Evolutionary conservation across 92 coral and sea anemone genomes (phyloP), one percentile per base, ranked within the genome.

Genomic region (Scolanthus callimorphus): DNA sequence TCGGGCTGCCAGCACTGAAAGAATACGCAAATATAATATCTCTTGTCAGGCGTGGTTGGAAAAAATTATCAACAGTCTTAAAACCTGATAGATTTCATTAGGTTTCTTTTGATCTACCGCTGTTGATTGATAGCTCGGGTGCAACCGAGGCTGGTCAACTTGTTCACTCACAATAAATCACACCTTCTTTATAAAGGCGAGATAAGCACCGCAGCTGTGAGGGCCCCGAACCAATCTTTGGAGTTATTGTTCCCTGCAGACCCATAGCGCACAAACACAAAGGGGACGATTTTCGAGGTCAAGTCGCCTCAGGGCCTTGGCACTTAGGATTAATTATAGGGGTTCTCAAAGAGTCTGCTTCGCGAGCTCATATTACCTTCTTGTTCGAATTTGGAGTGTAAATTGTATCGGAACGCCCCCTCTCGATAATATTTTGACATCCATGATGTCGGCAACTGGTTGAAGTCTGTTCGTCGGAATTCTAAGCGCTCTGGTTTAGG

Each of bases 61-160:
- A 69, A 76, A 89, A 88, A 94, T 94, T 94, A 85, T 86, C 97
- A 79, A 81, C 76, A 71, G 86, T 61, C 90, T 70, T 69, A 83
- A 75, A 92, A 89, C 76, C 83, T 81, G 98, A 84, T 90, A 89
- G 99, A 85, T 85, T 85, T 82, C 84, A 94, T 94, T 89, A 94
- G 88, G 30, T 46, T 20, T 22, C 79, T 73, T 94, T 94, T 94
- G 99, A 94, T 77, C 85, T 81, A 50, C 99, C 97, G 99, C 85
- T 51, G 10, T 12, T 55, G 80, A 80, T 79, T 84, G 97, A 84
- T 65, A 39, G 78, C 29, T 53, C 52, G 76, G 70, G 71, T 44
- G 31, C 65, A 49, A 45, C 47, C 49, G 70, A 48, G 60, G 65
- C 68, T 59, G 83, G 67, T 75, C 74, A 76, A 39, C 69, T 69